Conservation (phyloP, 2,888 invertebrate species). For the Mimachlamys varia region DNA sequence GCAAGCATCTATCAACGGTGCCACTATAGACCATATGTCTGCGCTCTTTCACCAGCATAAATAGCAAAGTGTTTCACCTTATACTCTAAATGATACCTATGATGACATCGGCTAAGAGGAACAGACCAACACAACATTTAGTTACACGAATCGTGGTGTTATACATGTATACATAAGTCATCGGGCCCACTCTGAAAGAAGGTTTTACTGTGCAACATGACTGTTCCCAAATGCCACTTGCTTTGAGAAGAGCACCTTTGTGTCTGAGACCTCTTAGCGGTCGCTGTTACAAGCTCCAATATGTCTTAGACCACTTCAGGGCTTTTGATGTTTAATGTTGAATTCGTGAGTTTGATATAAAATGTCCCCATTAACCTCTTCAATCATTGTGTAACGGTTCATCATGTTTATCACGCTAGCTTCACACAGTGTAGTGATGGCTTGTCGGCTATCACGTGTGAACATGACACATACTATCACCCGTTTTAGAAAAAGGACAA, state of each 20-base stretch:
- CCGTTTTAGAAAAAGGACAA: neutral
- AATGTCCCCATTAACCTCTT: conserved; percentile 1
- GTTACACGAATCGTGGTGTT: neutral
- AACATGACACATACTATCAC: neutral
- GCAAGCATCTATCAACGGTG: too few species aligned
- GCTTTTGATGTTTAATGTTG: conserved; percentile 19
- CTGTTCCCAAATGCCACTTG: neutral
- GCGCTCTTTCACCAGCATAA: neutral
- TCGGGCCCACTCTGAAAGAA: neutral
- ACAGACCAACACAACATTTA: neutral
- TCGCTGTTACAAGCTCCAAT: neutral
- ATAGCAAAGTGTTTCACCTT: neutral
- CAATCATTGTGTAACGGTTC: neutral
- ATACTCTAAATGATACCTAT: neutral
- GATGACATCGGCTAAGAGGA: neutral
- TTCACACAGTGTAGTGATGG: neutral
- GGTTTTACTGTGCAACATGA: neutral
- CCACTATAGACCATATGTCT: neutral
- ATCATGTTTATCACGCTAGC: neutral
- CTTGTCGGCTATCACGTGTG: neutral
- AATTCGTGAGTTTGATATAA: conserved; percentile 16
- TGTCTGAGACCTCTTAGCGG: conserved; percentile 11
- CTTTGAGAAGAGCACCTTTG: conserved; percentile 17
- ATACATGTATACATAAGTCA: neutral
- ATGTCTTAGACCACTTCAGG: neutral